phyloP scores from a whole-genome alignment of 1,140 invertebrate genomes.

The Ceratina japonica region DNA sequence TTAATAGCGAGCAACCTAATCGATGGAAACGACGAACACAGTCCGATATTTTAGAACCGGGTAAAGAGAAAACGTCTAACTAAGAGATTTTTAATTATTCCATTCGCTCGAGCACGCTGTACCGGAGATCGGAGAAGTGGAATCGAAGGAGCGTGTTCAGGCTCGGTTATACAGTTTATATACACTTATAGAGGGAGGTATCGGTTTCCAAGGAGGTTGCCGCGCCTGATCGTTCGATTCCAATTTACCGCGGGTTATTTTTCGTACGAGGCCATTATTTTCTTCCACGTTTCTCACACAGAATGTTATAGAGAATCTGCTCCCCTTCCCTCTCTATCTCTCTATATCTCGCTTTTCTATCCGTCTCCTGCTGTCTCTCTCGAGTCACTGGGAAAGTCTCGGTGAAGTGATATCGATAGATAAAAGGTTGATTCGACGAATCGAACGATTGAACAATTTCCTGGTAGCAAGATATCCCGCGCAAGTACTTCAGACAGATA shows the following conservation, averaged over 20 bases:
- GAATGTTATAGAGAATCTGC: constrained; percentile 12
- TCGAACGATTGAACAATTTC: constrained; percentile 39
- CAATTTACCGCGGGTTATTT: constrained; percentile 37
- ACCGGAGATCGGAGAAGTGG: neutral
- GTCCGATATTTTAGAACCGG: too few species aligned
- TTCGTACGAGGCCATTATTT: constrained; percentile 28
- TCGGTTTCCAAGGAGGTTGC: neutral
- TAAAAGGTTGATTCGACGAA: constrained; percentile 39
- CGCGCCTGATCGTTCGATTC: constrained; percentile 22
- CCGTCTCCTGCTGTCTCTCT: neutral
- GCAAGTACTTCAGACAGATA: constrained; percentile 41
- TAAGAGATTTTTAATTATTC: neutral
- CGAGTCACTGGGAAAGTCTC: neutral
- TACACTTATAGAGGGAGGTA: neutral
- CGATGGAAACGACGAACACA: too few species aligned
- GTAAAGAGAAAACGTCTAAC: too few species aligned
- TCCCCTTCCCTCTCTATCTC: neutral
- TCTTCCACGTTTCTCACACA: constrained; percentile 28
- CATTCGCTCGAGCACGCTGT: neutral
- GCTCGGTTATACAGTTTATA: too few species aligned
- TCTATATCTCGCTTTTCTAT: neutral
- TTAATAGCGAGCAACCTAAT: too few species aligned
- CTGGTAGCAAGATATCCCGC: constrained; percentile 25
- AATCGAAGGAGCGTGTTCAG: neutral
- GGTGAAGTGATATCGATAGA: constrained; percentile 27